Conservation (phyloP, 1,140 invertebrate genomes). For the Ditylenchus dipsaci region DNA sequence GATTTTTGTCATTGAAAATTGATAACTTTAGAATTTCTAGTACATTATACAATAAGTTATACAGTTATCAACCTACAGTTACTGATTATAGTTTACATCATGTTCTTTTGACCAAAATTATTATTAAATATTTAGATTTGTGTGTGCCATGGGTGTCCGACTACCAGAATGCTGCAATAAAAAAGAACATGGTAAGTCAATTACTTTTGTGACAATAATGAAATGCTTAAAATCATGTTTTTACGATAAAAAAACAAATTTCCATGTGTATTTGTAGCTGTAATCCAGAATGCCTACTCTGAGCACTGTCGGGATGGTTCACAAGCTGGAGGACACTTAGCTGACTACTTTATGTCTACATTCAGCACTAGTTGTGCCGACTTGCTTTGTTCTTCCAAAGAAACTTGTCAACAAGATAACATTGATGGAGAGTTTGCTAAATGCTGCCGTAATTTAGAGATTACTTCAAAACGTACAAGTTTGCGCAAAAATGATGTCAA, state of each 20-base stretch:
- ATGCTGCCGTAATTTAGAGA: slow-evolving; percentile 5
- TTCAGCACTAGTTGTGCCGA: slow-evolving; percentile 13
- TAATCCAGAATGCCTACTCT: slow-evolving; percentile 6
- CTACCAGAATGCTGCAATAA: slow-evolving; percentile 3
- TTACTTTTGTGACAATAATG: too few relatives aligned
- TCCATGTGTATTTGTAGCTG: not conserved
- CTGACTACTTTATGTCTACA: slow-evolving; percentile 16
- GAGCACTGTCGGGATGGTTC: slow-evolving; percentile 8
- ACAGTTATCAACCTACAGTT: too few relatives aligned
- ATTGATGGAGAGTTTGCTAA: slow-evolving; percentile 10
- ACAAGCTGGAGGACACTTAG: slow-evolving; percentile 7
- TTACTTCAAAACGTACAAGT: not conserved
- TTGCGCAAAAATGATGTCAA: not conserved
- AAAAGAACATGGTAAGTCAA: not conserved
- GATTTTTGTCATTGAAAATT: too few relatives aligned
- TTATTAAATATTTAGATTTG: too few relatives aligned
- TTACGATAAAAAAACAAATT: too few relatives aligned
- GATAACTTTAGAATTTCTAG: too few relatives aligned
- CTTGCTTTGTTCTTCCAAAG: slow-evolving; percentile 1
- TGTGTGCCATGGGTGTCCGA: slow-evolving; percentile 2
- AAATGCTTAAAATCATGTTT: too few relatives aligned
- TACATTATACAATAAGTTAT: too few relatives aligned
- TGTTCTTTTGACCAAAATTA: too few relatives aligned
- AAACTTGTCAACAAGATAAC: slow-evolving; percentile 5
- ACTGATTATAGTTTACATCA: too few relatives aligned